Evolutionary conservation across 2,888 invertebrate species (phyloP).

Genomic region (Melanostoma mellinum): DNA sequence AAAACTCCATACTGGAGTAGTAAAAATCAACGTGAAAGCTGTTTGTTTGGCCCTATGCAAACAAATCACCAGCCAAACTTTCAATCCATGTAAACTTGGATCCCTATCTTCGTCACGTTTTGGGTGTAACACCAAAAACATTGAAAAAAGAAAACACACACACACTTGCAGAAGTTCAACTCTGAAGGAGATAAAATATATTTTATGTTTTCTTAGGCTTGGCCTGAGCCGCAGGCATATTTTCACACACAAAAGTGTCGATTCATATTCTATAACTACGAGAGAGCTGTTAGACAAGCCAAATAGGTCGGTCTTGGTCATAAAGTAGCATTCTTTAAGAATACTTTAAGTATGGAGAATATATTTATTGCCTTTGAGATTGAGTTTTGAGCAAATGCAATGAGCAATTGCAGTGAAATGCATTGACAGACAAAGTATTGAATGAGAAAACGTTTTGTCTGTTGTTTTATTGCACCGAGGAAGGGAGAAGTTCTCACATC

Average conservation of each 20-base stretch:
- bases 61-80: conserved; percentile 25
- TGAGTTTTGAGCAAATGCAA: conserved; percentile 11
- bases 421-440: background rate
- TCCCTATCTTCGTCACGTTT: conserved; percentile 60
- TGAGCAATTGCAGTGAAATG: conserved; percentile 38
- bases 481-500: background rate
- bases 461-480: conserved; percentile 29
- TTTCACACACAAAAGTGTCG: conserved; percentile 45
- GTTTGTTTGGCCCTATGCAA: conserved; percentile 25
- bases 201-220: conserved; percentile 53
- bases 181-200: conserved; percentile 17
- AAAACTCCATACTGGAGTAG: conserved; percentile 8
- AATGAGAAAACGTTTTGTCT: conserved; percentile 14
- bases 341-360: conserved; percentile 27
- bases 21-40: conserved; percentile 50
- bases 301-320: conserved; percentile 55
- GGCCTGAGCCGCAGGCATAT: conserved; percentile 36
- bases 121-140: conserved; percentile 42
- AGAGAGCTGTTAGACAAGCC: background rate
- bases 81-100: conserved; percentile 19
- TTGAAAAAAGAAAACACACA: background rate
- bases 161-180: background rate
- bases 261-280: conserved; percentile 10
- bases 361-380: conserved; percentile 14
- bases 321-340: conserved; percentile 48